These are phyloP conservation scores for Gastrophryne carolinensis DNA, from an alignment of 2,797 vertebrate species.

Conservation along the genomic window DNA sequence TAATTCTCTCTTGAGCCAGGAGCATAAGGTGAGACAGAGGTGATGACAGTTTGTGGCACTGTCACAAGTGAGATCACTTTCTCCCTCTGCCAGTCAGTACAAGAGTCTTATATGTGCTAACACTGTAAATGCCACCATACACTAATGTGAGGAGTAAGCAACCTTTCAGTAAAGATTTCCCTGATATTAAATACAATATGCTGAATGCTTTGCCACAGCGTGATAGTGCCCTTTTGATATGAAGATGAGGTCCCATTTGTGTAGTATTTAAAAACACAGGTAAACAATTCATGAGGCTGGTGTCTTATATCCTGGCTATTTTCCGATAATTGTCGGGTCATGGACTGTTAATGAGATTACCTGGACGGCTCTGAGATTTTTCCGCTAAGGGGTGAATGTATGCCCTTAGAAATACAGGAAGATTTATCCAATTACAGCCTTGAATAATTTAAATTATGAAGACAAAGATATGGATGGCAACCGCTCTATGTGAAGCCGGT, in stretches of 20 bases:
- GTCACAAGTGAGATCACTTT: not conserved
- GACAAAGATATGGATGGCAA: not conserved
- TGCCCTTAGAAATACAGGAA: not conserved
- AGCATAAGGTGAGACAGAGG: constrained; percentile 13
- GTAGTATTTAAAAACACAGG: not conserved
- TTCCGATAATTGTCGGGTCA: constrained; percentile 7
- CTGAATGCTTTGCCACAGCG: not conserved
- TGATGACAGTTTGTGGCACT: not conserved
- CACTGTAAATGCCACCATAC: too few species aligned
- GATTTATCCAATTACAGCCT: not conserved
- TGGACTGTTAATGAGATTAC: not conserved
- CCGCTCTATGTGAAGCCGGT: not conserved
- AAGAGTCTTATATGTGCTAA: not conserved
- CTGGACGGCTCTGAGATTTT: not conserved
- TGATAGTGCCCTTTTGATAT: not conserved
- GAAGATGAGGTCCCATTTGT: not conserved
- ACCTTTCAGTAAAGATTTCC: not conserved
- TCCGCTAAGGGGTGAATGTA: not conserved
- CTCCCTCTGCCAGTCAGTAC: not conserved
- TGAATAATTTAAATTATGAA: not conserved
- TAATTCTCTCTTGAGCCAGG: not conserved
- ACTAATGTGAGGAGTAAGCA: too few species aligned
- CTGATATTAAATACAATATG: not conserved
- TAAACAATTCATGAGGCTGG: constrained; percentile 31
- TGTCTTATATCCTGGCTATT: constrained; percentile 9